These are phyloP conservation scores for Netelia virgata DNA, from an alignment of 2,888 invertebrate species.

Conservation along the genomic window DNA sequence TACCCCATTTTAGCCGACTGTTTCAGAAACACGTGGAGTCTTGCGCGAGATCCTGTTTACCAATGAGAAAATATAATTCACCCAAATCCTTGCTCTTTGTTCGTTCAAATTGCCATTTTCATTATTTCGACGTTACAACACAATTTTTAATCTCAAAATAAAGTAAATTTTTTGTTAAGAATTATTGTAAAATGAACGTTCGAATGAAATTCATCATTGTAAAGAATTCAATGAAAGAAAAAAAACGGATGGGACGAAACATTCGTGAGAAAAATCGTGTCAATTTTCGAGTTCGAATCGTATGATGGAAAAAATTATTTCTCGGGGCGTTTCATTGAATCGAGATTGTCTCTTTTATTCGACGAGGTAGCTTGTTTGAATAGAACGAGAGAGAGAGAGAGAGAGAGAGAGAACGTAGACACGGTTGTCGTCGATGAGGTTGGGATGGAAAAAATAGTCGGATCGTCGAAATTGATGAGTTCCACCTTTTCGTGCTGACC, in stretches of 20 bases:
- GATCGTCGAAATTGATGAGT: conserved; percentile 66
- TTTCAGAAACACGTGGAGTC: neutral
- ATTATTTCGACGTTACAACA: too few species aligned
- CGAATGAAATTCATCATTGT: neutral
- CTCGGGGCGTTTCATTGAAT: neutral
- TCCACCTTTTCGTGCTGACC: conserved; percentile 51
- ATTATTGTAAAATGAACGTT: neutral
- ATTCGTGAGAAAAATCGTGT: too few species aligned
- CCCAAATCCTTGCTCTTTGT: too few species aligned
- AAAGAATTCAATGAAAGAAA: neutral
- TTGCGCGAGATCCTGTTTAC: too few species aligned
- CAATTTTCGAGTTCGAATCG: too few species aligned
- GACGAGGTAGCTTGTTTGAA: neutral
- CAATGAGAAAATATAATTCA: too few species aligned
- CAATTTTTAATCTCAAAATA: too few species aligned
- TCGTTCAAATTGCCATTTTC: too few species aligned
- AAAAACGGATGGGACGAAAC: neutral
- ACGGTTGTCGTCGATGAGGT: conserved; percentile 36
- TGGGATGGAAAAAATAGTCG: conserved; percentile 42
- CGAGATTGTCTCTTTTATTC: conserved; percentile 7
- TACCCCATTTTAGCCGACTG: neutral
- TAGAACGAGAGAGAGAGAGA: neutral
- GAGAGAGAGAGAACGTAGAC: neutral
- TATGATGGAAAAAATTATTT: neutral
- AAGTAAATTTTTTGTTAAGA: neutral